phyloP scores from a whole-genome alignment of 2,113 vertebrate species.

The Amblyornis subalaris region DNA sequence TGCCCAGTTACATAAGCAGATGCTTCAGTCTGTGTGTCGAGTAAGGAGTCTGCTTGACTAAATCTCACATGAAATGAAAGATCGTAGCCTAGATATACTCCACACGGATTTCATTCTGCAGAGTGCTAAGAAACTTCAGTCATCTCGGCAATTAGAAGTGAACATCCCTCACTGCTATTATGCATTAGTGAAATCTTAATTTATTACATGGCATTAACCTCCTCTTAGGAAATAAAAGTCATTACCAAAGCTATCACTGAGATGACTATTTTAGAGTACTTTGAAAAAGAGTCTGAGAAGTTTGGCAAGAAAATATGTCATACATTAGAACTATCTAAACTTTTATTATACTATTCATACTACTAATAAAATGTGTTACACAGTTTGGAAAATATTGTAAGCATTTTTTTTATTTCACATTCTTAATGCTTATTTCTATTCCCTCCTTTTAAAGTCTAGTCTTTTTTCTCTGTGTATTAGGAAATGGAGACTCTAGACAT shows the following conservation, averaged over 20 bases:
- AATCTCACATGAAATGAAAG: background rate
- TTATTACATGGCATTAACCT: background rate
- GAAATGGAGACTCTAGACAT: background rate
- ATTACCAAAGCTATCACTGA: background rate
- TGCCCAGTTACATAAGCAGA: background rate
- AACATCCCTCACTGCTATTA: background rate
- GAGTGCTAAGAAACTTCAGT: background rate
- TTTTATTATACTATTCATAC: background rate
- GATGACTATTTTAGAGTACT: background rate
- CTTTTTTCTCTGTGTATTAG: background rate
- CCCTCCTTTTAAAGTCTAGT: background rate
- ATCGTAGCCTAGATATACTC: background rate
- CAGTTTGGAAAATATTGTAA: background rate
- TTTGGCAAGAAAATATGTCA: constrained; percentile 31
- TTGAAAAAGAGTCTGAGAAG: background rate
- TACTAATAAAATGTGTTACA: background rate
- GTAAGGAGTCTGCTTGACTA: background rate
- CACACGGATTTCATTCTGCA: rapidly evolving
- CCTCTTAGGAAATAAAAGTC: background rate
- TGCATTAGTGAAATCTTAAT: background rate
- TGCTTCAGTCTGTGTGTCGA: rapidly evolving
- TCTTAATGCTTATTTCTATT: background rate
- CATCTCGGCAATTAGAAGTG: background rate
- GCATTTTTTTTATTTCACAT: background rate
- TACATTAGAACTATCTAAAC: constrained; percentile 1